Evolutionary conservation across 2,113 vertebrate genomes (phyloP).

Genomic region (Paralichthys olivaceus): DNA sequence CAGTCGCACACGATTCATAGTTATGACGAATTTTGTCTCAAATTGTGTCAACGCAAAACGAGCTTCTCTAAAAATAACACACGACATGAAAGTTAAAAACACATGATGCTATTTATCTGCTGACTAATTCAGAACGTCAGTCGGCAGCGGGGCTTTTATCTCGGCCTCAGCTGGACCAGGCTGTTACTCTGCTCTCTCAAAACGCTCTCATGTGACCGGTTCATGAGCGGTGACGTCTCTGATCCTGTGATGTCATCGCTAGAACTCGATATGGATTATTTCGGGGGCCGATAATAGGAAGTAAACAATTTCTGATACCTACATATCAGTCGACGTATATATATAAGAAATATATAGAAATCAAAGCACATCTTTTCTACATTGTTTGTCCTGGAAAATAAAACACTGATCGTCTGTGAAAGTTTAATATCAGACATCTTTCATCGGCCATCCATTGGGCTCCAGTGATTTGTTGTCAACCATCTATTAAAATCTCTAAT

Average conservation of each 20-base stretch:
- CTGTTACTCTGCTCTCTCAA: neutral
- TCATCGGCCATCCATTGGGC: too few species aligned
- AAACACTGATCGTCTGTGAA: too few species aligned
- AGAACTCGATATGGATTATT: too few species aligned
- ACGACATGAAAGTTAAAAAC: neutral
- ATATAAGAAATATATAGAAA: too few species aligned
- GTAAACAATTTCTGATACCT: too few species aligned
- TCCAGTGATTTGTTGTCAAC: too few species aligned
- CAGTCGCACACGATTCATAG: neutral
- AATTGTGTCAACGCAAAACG: neutral
- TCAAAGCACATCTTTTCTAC: too few species aligned
- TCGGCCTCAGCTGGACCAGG: neutral
- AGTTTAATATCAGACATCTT: too few species aligned
- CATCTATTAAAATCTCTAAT: too few species aligned
- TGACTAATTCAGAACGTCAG: neutral
- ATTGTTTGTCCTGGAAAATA: too few species aligned
- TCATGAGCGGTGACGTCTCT: neutral
- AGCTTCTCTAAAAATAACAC: conserved; percentile 1
- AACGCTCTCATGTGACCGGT: neutral
- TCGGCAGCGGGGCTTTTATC: conserved; percentile 8
- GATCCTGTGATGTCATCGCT: conserved; percentile 66
- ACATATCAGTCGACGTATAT: too few species aligned
- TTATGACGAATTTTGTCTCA: neutral
- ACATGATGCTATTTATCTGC: conserved; percentile 33
- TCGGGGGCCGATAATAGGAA: too few species aligned